These are phyloP conservation scores for Rhea pennata DNA, from an alignment of 2,113 vertebrate species.

Conservation along the genomic window DNA sequence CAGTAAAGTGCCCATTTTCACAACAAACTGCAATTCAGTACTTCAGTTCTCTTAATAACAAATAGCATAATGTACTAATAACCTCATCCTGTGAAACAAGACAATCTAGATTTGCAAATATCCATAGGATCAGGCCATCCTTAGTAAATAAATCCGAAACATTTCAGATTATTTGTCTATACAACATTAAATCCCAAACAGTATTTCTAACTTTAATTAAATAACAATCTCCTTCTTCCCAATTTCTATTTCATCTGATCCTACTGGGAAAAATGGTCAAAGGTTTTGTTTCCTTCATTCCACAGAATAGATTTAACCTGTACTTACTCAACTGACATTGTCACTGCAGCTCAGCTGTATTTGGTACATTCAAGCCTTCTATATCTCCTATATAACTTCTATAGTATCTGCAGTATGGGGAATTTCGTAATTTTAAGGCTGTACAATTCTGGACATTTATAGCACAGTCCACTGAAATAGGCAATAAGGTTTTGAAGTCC, in stretches of 20 bases:
- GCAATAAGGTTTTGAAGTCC: not conserved
- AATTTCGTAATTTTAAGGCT: not conserved
- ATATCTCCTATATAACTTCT: not conserved
- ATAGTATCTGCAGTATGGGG: not conserved
- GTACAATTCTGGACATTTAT: not conserved
- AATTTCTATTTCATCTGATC: not conserved
- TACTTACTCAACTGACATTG: not conserved
- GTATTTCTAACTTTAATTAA: not conserved
- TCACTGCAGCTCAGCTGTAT: not conserved
- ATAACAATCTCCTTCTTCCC: not conserved
- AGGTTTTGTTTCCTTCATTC: not conserved
- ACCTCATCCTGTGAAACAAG: not conserved
- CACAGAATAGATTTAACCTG: not conserved
- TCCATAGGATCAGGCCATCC: not conserved
- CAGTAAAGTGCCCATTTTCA: not conserved
- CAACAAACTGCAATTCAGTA: not conserved
- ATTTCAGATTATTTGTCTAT: not conserved
- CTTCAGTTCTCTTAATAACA: not conserved
- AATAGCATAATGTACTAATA: not conserved
- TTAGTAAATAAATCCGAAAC: not conserved
- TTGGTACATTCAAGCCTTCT: not conserved
- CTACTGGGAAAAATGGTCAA: not conserved
- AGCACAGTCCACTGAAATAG: not conserved
- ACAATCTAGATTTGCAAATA: not conserved
- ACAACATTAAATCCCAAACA: not conserved